These are phyloP conservation scores for Hiodon tergisus DNA, from an alignment of 2,113 vertebrate species.

Conservation along the genomic window DNA sequence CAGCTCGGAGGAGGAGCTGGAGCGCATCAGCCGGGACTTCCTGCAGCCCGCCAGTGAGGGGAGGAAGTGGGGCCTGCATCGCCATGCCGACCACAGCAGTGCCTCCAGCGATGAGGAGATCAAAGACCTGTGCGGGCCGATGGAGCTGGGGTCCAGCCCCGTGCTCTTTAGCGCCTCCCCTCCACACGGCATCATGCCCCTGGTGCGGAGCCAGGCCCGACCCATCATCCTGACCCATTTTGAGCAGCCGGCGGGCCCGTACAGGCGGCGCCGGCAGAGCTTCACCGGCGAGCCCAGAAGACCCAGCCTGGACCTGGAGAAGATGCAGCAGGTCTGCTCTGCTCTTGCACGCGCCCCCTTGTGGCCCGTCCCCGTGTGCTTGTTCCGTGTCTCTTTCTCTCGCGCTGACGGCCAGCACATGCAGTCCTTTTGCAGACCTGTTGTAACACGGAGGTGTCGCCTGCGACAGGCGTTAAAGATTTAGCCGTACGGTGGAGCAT, in stretches of 20 bases:
- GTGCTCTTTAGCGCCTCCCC: constrained; percentile 85
- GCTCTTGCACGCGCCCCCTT: neutral
- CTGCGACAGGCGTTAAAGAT: neutral
- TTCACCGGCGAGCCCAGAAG: constrained; percentile 67
- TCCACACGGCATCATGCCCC: constrained; percentile 73
- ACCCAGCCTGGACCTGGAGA: constrained; percentile 85
- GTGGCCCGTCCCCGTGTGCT: neutral
- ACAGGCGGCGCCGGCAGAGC: constrained; percentile 72
- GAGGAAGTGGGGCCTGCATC: constrained; percentile 69
- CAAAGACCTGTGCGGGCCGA: constrained; percentile 69
- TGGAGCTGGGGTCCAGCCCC: constrained; percentile 57
- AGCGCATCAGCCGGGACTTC: constrained; percentile 72
- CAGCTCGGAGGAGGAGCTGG: constrained; percentile 85
- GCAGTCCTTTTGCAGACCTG: neutral
- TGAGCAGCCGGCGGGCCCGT: constrained; percentile 75
- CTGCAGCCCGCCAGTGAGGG: constrained; percentile 50
- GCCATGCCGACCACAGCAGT: constrained; percentile 66
- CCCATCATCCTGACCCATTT: constrained; percentile 74
- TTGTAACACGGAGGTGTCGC: too few relatives aligned
- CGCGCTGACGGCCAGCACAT: neutral
- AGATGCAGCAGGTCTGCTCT: constrained; percentile 85
- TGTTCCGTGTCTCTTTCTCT: neutral
- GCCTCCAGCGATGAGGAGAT: constrained; percentile 87
- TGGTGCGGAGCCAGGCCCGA: constrained; percentile 58
- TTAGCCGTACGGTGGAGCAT: neutral